Percentiles rank a stretch among this genome's conserved stretches.
phyloP scores from a whole-genome alignment of 2,888 invertebrate species.

The Dichetophora obliterata region DNA sequence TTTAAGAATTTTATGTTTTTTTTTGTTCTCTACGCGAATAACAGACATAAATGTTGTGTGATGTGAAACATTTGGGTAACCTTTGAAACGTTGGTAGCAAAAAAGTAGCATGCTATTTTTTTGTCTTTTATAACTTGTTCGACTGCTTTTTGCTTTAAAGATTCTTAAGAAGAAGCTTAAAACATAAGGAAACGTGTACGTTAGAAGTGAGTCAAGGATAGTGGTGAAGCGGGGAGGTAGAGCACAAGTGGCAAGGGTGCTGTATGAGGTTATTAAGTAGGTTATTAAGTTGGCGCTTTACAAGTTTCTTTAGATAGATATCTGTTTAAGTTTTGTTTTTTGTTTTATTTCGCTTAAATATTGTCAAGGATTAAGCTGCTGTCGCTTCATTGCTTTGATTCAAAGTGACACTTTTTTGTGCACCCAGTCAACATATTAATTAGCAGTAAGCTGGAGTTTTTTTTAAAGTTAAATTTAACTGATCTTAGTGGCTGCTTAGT shows the following conservation, averaged over 20 bases:
- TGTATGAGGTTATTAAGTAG: conserved; percentile 24
- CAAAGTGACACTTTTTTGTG: conserved; percentile 24
- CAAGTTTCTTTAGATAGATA: neutral
- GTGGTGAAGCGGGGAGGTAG: neutral
- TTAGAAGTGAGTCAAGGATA: neutral
- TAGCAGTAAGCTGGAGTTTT: conserved; percentile 16
- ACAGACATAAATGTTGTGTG: neutral
- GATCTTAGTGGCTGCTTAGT: neutral
- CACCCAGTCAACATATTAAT: conserved; percentile 25
- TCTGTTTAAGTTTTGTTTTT: neutral
- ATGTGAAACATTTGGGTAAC: conserved; percentile 18
- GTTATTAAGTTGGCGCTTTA: conserved; percentile 30
- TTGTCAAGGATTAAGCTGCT: neutral
- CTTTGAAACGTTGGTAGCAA: conserved; percentile 4
- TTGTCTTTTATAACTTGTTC: conserved; percentile 11
- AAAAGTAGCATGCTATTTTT: conserved; percentile 16
- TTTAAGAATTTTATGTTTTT: neutral
- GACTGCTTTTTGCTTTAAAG: conserved; percentile 9
- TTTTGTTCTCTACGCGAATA: neutral
- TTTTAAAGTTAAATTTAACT: conserved; percentile 3
- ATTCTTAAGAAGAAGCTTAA: neutral
- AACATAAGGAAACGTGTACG: neutral
- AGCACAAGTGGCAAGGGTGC: neutral
- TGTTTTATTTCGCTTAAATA: neutral
- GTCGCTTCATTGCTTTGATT: conserved; percentile 18